Base-by-base conservation (phyloP, 1,140 invertebrate genomes). In the Dinoponera quadriceps region DNA sequence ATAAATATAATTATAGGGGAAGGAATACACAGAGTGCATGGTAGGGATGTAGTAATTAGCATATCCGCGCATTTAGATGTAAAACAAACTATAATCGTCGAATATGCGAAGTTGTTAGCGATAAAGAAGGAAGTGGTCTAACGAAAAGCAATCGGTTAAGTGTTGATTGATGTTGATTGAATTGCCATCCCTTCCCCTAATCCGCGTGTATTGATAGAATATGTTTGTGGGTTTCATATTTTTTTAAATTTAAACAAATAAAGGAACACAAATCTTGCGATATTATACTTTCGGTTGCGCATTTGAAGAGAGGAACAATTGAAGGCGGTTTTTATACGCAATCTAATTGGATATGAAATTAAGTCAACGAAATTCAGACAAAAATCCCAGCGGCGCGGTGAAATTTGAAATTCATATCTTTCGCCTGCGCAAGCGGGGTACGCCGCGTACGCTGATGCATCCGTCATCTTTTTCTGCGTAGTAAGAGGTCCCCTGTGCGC, bases 261-360 rank as follows among this genome's bases (percentile, higher is more conserved):
- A 22, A 14, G 65, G 51, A 14, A 65, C 2, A 11, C 14, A 22
- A 51, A 77, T 77, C 27, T n/a, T 29, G 18, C 9, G 14, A 25
- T 18, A 25, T 4, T 14, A 44, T 18, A 27, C 25, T 74, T n/a
- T 48, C n/a, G 18, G 22, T 33, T 51, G 44, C 44, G 22, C 33
- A 54, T 54, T 77, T 2, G 11, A n/a, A 80, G 14, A 48, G 11
- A 54, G 11, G 9, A 16, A 20, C 9, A 75, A 77, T 54, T 25
- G 18, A 25, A 54, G 4, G 11, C n/a, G 48, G 18, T 71, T 71
- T 71, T 80, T 69, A 18, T 44, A 38, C 22, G 86, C 91, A 90
- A 92, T 93, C 91, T 93, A 93, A 94, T 93, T 94, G 93, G 93
- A 92, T 93, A 93, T 93, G 92, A 93, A 92, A 94, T 93, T 91